Evolutionary conservation across 2,888 invertebrate genomes (phyloP), one percentile per base, ranked within the genome.

Genomic region (Dolomedes plantarius): DNA sequence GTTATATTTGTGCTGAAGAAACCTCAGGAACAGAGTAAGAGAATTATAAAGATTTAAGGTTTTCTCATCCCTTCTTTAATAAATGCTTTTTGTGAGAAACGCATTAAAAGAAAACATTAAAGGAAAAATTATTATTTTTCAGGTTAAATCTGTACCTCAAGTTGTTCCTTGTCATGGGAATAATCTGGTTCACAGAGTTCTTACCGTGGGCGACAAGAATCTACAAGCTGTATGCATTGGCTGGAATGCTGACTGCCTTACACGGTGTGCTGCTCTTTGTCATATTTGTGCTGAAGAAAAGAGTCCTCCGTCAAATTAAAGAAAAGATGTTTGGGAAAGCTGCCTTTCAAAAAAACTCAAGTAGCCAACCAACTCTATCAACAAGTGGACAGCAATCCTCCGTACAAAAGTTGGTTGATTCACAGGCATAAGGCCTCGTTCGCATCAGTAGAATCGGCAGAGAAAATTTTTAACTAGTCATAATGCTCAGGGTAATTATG

Each of bases 241-340:
- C 89, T 9, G 89, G 89, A 28, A 82, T 89, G 39, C 27, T 89
- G n/a, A 89, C 88, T 9, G 89, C 88, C 11, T 67, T 89, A 11
- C 86, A 88, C 31, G 89, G 88, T 0, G 79, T 91, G 29, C 89
- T 90, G 80, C 90, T 91, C 62, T 91, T 91, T 79, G 67, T 90
- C 29, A 89, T 91, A 29, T 90, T 91, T 87, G 90, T 91, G 68
- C 90, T 90, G 88, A 91, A 91, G 71, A 77, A 67, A 29, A 39
- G 65, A 3, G 79, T 80, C 5, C 64, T 87, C 0, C 29, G 19
- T 11, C 62, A 75, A 23, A 31, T 80, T 29, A 71, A 39, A 3
- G 32, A 86, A 0, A 75, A 23, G 23, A 56, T 56, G 2, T 16
- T 3, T 1, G 56, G 56, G 23, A 56, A 23, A 23, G 5, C 16